Percentiles rank a stretch among this genome's conserved stretches.
These are phyloP conservation scores for Nasonia longicornis DNA, from an alignment of 1,140 invertebrate species.

Conservation along the genomic window DNA sequence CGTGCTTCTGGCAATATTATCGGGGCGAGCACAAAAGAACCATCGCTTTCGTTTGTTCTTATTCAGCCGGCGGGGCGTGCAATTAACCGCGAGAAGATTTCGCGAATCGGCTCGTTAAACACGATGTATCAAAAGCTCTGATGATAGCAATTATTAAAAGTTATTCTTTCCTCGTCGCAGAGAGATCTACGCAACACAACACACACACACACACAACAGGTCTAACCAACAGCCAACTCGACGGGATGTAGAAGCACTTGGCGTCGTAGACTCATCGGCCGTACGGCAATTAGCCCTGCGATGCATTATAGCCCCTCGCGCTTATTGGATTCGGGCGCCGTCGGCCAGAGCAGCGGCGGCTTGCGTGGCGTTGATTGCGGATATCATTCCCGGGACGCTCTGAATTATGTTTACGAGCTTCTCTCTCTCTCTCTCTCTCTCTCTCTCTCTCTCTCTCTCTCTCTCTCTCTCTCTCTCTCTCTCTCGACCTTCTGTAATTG, in stretches of 20 bases:
- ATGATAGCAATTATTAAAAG: too few relatives aligned
- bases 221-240: too few relatives aligned
- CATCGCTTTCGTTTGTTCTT: not conserved
- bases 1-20: not conserved
- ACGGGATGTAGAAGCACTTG: not conserved
- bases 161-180: too few relatives aligned
- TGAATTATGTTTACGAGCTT: constrained; percentile 42
- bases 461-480: not conserved
- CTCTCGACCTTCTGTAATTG: constrained; percentile 1
- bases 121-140: not conserved
- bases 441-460: not conserved
- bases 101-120: not conserved
- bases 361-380: constrained; percentile 37
- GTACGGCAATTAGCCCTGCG: constrained; percentile 25
- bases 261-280: not conserved
- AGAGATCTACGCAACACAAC: too few relatives aligned
- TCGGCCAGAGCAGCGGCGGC: not conserved
- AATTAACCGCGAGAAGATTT: not conserved
- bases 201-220: too few relatives aligned
- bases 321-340: constrained; percentile 26
- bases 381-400: constrained; percentile 28
- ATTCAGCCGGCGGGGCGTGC: not conserved
- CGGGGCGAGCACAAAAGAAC: not conserved
- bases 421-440: not conserved
- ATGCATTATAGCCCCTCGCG: constrained; percentile 23